phyloP scores from a whole-genome alignment of 53 echinoderm and acorn worm species.

The Echinarachnius parma region DNA sequence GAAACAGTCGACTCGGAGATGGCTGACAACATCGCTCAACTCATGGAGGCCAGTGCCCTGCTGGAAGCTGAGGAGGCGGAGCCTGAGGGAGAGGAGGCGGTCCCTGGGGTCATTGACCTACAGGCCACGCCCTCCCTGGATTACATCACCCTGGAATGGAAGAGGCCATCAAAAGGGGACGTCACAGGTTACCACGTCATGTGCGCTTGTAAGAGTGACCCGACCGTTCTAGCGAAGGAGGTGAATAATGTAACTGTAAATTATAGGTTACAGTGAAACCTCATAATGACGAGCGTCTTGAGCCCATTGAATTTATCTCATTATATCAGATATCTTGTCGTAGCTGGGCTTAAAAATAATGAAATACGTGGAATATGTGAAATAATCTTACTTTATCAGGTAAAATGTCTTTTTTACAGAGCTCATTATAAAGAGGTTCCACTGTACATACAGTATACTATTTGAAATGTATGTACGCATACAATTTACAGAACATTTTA shows the following conservation, averaged over 20 bases:
- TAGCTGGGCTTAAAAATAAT: too few relatives aligned
- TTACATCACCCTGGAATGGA: conserved; percentile 50
- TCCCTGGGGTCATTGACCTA: conserved; percentile 29
- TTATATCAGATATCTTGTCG: too few relatives aligned
- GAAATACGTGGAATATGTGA: too few relatives aligned
- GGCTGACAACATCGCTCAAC: conserved; percentile 24
- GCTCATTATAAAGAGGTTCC: too few relatives aligned
- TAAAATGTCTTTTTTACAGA: too few relatives aligned
- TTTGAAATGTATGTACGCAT: too few relatives aligned
- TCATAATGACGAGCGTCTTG: too few relatives aligned
- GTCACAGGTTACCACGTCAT: conserved; percentile 48
- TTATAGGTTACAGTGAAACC: too few relatives aligned
- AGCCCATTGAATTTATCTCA: too few relatives aligned
- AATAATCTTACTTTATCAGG: too few relatives aligned
- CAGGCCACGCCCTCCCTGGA: conserved; percentile 34
- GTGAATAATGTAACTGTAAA: neutral
- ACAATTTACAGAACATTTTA: too few relatives aligned
- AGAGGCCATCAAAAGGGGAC: conserved; percentile 20
- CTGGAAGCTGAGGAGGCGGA: conserved; percentile 21
- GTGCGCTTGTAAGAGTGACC: conserved; percentile 18
- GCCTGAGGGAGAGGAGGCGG: neutral
- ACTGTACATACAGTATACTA: too few relatives aligned
- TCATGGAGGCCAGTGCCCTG: conserved; percentile 28
- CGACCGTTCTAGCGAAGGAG: conserved; percentile 10
- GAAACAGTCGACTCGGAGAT: conserved; percentile 4